Conservation (phyloP, 2,888 invertebrate genomes). For the Chironomus tentans region DNA sequence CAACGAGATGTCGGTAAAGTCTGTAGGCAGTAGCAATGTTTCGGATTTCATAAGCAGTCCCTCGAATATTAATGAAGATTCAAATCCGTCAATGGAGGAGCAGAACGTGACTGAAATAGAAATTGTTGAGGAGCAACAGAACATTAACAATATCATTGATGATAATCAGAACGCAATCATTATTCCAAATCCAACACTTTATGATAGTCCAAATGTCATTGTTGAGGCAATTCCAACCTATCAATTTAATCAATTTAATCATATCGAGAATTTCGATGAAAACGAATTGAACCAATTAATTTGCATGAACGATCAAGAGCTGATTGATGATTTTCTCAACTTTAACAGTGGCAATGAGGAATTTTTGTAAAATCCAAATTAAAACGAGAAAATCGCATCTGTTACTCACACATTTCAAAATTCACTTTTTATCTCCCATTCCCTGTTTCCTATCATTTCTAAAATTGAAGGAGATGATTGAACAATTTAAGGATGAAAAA, state of each 20-base stretch:
- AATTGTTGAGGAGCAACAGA: conserved; percentile 24
- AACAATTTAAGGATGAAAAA: too few relatives aligned
- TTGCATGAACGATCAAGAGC: conserved; percentile 22
- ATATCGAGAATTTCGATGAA: conserved; percentile 20
- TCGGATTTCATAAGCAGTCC: conserved; percentile 18
- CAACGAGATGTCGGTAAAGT: neutral
- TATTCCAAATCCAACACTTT: conserved; percentile 5
- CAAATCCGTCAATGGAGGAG: conserved; percentile 10
- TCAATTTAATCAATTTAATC: conserved; percentile 11
- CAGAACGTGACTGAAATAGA: conserved; percentile 8
- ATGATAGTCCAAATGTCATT: conserved; percentile 19
- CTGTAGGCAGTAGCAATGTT: conserved; percentile 4
- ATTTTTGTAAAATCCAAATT: conserved; percentile 9
- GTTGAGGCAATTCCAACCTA: conserved; percentile 25
- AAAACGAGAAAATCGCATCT: too few relatives aligned
- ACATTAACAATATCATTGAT: conserved; percentile 25
- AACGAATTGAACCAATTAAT: conserved; percentile 24
- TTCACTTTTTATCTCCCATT: too few relatives aligned
- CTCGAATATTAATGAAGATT: conserved; percentile 19
- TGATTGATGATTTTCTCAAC: conserved; percentile 23
- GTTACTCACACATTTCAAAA: too few relatives aligned
- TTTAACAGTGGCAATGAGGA: neutral
- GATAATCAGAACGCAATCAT: conserved; percentile 17
- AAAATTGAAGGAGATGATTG: too few relatives aligned
- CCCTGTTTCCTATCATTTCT: too few relatives aligned